Evolutionary conservation across 2,113 vertebrate genomes (phyloP).

Genomic region (Oncorhynchus kisutch): DNA sequence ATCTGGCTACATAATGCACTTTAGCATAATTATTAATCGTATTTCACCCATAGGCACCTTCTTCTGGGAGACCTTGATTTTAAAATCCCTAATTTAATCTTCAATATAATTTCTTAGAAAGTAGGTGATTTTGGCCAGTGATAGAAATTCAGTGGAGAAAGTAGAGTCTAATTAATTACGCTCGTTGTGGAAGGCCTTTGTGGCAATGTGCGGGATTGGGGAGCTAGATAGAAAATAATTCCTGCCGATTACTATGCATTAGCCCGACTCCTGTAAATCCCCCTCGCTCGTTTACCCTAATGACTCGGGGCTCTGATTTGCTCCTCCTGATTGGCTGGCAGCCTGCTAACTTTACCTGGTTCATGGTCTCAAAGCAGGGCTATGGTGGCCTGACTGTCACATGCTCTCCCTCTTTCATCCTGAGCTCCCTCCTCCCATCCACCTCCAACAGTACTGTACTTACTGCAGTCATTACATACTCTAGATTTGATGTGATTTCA

Average conservation of each 20-base stretch:
- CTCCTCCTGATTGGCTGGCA: neutral
- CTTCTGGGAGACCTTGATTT: slow-evolving; percentile 29
- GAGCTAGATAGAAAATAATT: slow-evolving; percentile 37
- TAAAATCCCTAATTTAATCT: slow-evolving; percentile 62
- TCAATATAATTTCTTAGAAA: slow-evolving; percentile 37
- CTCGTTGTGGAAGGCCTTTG: slow-evolving; percentile 45
- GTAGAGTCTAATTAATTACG: slow-evolving; percentile 42
- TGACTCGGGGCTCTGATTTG: slow-evolving; percentile 6
- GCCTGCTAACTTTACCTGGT: neutral
- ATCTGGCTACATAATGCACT: neutral
- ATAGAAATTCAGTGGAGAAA: slow-evolving; percentile 25
- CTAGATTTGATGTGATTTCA: too few species aligned
- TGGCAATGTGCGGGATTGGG: slow-evolving; percentile 25
- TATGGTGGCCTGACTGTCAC: neutral
- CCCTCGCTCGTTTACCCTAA: slow-evolving; percentile 8
- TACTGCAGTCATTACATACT: too few species aligned
- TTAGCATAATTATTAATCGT: slow-evolving; percentile 9
- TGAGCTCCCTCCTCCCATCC: neutral
- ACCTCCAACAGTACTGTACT: neutral
- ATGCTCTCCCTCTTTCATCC: neutral
- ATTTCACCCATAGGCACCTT: neutral
- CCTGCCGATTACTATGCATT: slow-evolving; percentile 42
- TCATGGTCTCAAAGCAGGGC: neutral
- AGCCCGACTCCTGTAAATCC: slow-evolving; percentile 15
- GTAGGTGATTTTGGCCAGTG: slow-evolving; percentile 37